A percentile compares a stretch with the other conserved stretches of the same genome.
These are phyloP conservation scores for Palythoa heliodiscus DNA, from an alignment of 92 coral and sea anemone species.

Conservation along the genomic window DNA sequence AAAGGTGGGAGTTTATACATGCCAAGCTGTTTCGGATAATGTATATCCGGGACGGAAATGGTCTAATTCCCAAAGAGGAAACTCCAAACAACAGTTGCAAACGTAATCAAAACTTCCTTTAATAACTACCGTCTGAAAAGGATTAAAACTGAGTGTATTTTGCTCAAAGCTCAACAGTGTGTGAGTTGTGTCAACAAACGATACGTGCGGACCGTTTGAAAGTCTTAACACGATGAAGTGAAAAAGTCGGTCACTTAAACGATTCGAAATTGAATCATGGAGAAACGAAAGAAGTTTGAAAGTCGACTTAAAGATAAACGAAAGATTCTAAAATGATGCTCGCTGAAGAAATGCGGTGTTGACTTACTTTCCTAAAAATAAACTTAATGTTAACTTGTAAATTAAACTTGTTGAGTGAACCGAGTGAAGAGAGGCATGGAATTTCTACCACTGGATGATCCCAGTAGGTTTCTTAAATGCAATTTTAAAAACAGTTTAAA, in stretches of 20 bases:
- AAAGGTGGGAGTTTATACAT: not conserved
- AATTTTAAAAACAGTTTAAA: not conserved
- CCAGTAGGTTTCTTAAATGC: not conserved
- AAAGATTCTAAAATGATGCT: not conserved
- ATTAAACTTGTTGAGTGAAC: not conserved
- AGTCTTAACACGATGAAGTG: constrained; percentile 43
- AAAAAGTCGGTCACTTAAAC: not conserved
- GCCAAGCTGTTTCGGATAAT: constrained; percentile 11
- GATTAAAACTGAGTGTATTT: constrained; percentile 35
- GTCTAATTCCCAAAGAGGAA: constrained; percentile 11
- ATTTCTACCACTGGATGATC: not conserved
- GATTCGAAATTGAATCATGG: not conserved
- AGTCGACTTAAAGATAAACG: not conserved
- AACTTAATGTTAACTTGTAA: not conserved
- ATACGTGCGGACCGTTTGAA: constrained; percentile 58
- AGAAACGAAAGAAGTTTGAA: not conserved
- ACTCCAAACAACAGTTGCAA: constrained; percentile 15
- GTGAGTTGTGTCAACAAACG: constrained; percentile 51
- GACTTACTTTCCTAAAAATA: not conserved
- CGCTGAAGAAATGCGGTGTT: not conserved
- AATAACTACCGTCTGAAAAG: constrained; percentile 15
- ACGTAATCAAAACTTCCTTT: constrained; percentile 33
- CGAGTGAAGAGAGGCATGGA: not conserved
- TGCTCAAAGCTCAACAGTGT: constrained; percentile 4
- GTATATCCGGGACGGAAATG: constrained; percentile 35